These are phyloP conservation scores for Cassiopea andromeda DNA, from an alignment of 30 jellyfish, hydroid and myxozoan species.

Conservation along the genomic window DNA sequence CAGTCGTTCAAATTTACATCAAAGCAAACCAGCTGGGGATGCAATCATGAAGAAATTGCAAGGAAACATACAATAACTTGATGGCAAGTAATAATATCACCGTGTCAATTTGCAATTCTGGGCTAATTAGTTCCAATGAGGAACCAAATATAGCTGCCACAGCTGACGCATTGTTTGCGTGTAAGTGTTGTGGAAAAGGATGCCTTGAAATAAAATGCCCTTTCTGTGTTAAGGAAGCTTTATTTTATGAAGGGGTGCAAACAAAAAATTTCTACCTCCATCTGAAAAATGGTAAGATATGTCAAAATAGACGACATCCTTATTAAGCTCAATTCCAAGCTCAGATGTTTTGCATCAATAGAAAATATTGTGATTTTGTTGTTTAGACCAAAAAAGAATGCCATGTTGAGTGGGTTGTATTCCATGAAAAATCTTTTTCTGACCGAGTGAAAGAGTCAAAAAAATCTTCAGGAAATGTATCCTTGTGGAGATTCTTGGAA, in stretches of 20 bases:
- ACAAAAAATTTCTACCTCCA: not conserved
- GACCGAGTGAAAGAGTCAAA: not conserved
- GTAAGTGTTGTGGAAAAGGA: conserved; percentile 3
- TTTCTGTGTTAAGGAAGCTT: not conserved
- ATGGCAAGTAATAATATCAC: not conserved
- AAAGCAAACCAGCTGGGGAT: conserved; percentile 34
- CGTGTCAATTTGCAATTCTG: not conserved
- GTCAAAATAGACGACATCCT: not conserved
- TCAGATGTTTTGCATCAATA: conserved; percentile 10
- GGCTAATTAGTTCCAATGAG: conserved; percentile 16
- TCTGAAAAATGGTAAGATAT: not conserved
- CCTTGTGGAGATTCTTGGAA: not conserved
- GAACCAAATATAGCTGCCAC: conserved; percentile 8
- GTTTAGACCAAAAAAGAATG: conserved; percentile 15
- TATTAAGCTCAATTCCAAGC: conserved; percentile 14
- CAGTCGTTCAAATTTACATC: conserved; percentile 13
- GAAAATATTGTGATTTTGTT: conserved; percentile 10
- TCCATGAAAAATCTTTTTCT: not conserved
- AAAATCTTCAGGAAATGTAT: not conserved
- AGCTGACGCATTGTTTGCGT: conserved; percentile 14
- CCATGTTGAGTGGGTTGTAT: conserved; percentile 7
- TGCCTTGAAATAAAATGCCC: conserved; percentile 33
- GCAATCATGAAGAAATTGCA: conserved; percentile 19
- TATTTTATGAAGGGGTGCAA: not conserved
- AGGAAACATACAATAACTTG: not conserved